Evolutionary conservation across 1,140 invertebrate species (phyloP).

Genomic region (Diorhabda carinulata): DNA sequence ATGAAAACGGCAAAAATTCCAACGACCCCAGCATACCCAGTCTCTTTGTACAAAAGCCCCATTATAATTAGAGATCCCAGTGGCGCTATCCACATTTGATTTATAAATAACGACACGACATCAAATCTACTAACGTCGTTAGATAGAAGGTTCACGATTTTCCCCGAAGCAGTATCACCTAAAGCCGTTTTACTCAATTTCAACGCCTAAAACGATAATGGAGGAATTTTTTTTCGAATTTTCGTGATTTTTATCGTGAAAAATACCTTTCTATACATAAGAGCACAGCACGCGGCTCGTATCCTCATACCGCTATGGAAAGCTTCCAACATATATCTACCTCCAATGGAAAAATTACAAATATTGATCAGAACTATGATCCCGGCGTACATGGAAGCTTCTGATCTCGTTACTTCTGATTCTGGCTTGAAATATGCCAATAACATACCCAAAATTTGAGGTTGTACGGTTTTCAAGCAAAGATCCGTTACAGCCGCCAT

Average conservation of each 20-base stretch:
- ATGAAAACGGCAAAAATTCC: constrained; percentile 65
- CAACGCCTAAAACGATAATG: constrained; percentile 51
- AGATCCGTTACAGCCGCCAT: constrained; percentile 36
- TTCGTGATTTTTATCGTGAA: not conserved
- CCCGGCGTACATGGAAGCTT: constrained; percentile 55
- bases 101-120: constrained; percentile 54
- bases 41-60: constrained; percentile 59
- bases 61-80: constrained; percentile 57
- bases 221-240: too few relatives aligned
- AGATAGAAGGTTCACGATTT: constrained; percentile 78
- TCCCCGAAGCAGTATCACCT: constrained; percentile 72
- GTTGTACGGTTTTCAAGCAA: constrained; percentile 42
- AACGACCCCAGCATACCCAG: constrained; percentile 61
- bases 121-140: constrained; percentile 70
- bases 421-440: constrained; percentile 52
- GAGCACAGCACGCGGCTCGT: constrained; percentile 57
- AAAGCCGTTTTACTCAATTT: constrained; percentile 65
- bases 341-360: constrained; percentile 51
- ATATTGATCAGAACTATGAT: constrained; percentile 54
- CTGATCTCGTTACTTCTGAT: constrained; percentile 40
- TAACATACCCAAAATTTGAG: constrained; percentile 54
- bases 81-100: constrained; percentile 64
- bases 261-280: constrained; percentile 62
- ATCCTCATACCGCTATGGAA: constrained; percentile 58
- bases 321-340: constrained; percentile 57